Evolutionary conservation across 2,113 vertebrate species (phyloP).

Genomic region (Glaucidium brasilianum): DNA sequence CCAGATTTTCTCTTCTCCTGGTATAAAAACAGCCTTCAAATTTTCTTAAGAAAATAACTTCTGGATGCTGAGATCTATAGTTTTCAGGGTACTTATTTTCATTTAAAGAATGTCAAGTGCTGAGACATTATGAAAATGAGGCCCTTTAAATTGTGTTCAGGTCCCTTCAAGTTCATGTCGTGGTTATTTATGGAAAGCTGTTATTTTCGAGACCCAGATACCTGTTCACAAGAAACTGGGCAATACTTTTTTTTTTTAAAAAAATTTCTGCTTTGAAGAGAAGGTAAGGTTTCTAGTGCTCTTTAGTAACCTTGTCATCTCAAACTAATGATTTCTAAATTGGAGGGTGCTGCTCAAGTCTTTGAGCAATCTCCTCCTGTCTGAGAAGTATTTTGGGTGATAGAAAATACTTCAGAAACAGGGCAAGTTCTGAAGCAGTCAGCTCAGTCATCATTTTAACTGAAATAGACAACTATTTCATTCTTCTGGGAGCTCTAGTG

Average conservation of each 20-base stretch:
- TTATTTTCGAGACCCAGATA: neutral
- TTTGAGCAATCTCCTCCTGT: neutral
- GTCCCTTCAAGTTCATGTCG: neutral
- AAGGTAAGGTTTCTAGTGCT: neutral
- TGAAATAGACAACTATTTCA: fast-evolving
- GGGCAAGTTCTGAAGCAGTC: neutral
- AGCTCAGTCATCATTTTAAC: fast-evolving
- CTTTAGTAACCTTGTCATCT: neutral
- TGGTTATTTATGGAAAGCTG: neutral
- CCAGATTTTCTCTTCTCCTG: neutral
- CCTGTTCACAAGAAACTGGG: neutral
- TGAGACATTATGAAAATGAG: neutral
- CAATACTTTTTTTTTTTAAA: too few relatives aligned
- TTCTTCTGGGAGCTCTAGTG: neutral
- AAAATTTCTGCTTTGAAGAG: neutral
- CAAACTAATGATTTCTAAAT: neutral
- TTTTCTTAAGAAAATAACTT: neutral
- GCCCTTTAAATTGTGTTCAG: neutral
- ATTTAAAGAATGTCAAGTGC: neutral
- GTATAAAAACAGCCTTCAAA: neutral
- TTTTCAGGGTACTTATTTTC: neutral
- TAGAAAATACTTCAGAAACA: neutral
- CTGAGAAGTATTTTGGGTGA: neutral
- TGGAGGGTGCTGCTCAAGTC: neutral
- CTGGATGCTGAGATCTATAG: neutral